Evolutionary conservation across 2,797 vertebrate genomes (phyloP), one percentile per base, ranked within the genome.

Genomic region (Odontamblyopus rebecca): DNA sequence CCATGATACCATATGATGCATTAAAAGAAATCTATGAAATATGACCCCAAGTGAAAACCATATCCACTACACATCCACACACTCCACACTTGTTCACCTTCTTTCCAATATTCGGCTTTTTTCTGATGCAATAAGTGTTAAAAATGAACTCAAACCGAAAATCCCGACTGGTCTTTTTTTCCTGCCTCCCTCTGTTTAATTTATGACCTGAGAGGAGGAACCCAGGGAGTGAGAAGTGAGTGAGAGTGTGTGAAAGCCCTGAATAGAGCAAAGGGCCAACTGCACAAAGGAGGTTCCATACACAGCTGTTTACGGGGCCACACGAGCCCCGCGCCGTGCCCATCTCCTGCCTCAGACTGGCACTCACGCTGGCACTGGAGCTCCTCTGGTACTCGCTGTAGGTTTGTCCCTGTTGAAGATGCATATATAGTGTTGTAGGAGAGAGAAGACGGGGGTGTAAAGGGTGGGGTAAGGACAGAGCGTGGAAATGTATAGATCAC

Each of bases 181-280:
- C 79, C 23, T 15, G 30, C 61, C 73, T 85, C 84, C 84, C 85
- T 88, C 72, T 1, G 83, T 80, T 82, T 94, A 93, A 93, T 94
- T 93, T 93, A 93, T 94, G 93, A 92, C 88, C 88, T 91, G 92
- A 80, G 88, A 92, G 90, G 86, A 90, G 87, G 78, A 89, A 88
- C 90, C 89, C 88, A 81, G 88, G 90, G 88, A 91, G 91, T 91
- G 92, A 93, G 93, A 94, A 93, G 88, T 92, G 91, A 91, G 91
- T 92, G 89, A 91, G 90, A 91, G 89, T 89, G 92, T 93, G 91
- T 93, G 92, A 93, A 93, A 90, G 89, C 86, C 86, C 77, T 93
- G 92, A 94, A 94, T 91, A 90, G 91, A 92, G 85, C 82, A 70
- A 63, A 63, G 81, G 90, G 88, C 84, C 92, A 94, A 93, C 90